A percentile compares a stretch with the other conserved stretches of the same genome.
Evolutionary conservation across 2,888 invertebrate genomes (phyloP).

Genomic region (Hybos culiciformis): DNA sequence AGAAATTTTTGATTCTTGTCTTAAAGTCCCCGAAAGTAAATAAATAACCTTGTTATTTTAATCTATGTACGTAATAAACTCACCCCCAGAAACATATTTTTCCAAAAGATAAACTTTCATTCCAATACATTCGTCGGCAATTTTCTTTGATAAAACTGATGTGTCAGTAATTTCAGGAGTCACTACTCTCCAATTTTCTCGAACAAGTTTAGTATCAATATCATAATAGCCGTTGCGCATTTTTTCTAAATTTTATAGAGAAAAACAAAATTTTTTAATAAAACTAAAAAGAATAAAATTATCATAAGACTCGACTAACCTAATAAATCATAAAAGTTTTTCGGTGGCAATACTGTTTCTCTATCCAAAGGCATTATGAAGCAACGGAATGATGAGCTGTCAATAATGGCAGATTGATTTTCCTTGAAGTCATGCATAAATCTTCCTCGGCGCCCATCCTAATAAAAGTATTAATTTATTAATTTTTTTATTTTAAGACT

Average conservation of each 20-base stretch:
- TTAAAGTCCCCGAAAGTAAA: neutral
- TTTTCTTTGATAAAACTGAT: conserved; percentile 51
- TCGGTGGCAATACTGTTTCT: conserved; percentile 61
- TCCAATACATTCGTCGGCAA: conserved; percentile 53
- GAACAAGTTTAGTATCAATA: conserved; percentile 65
- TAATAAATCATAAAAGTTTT: conserved; percentile 65
- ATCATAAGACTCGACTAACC: too few relatives aligned
- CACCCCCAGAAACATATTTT: conserved; percentile 50
- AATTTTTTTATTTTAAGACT: too few relatives aligned
- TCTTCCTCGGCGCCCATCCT: conserved; percentile 64
- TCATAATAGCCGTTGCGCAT: conserved; percentile 68
- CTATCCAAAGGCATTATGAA: conserved; percentile 84
- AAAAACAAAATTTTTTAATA: too few relatives aligned
- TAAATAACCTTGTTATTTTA: neutral
- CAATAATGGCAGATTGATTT: conserved; percentile 62
- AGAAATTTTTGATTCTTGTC: neutral
- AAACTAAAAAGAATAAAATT: too few relatives aligned
- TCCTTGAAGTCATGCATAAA: conserved; percentile 87
- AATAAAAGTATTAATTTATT: too few relatives aligned
- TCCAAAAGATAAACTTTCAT: conserved; percentile 62
- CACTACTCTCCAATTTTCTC: conserved; percentile 61
- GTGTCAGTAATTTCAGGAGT: conserved; percentile 53
- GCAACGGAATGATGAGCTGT: conserved; percentile 60
- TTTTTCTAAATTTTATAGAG: too few relatives aligned
- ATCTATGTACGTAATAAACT: conserved; percentile 23